A percentile compares a stretch with the other conserved stretches of the same genome.
phyloP scores from a whole-genome alignment of 2,888 invertebrate genomes.

The Pyrrhosoma nymphula region DNA sequence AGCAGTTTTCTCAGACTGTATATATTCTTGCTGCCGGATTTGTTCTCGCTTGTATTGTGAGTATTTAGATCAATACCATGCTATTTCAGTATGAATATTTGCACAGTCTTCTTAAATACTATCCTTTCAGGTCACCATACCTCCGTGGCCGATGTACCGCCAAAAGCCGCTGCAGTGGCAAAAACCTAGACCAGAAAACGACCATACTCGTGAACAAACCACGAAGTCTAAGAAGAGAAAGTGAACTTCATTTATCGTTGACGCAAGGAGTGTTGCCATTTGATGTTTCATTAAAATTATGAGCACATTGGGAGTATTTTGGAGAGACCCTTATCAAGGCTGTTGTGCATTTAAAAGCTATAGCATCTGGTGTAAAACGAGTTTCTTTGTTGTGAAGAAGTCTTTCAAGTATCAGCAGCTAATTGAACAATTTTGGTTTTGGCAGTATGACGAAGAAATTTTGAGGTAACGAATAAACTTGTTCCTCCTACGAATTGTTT shows the following conservation, averaged over 20 bases:
- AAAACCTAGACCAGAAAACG: constrained; percentile 82
- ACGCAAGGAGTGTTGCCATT: neutral
- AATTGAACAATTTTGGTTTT: neutral
- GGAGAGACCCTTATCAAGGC: neutral
- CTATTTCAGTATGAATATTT: neutral
- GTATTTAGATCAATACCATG: constrained; percentile 73
- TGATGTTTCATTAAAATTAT: neutral
- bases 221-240: constrained; percentile 79
- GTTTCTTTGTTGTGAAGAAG: constrained; percentile 8
- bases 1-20: constrained; percentile 97
- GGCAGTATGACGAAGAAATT: neutral
- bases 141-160: constrained; percentile 98
- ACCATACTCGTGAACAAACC: constrained; percentile 73
- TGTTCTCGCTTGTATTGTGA: constrained; percentile 89
- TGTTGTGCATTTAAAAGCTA: constrained; percentile 45
- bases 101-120: constrained; percentile 67
- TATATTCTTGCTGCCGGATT: constrained; percentile 96
- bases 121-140: constrained; percentile 86
- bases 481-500: neutral
- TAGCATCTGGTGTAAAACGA: neutral
- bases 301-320: neutral
- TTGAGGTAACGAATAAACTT: neutral
- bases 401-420: neutral
- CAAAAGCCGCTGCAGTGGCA: constrained; percentile 94
- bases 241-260: constrained; percentile 72